Base-by-base conservation (phyloP, 2,888 invertebrate genomes). In the Scaptodrosophila latifasciaeformis region DNA sequence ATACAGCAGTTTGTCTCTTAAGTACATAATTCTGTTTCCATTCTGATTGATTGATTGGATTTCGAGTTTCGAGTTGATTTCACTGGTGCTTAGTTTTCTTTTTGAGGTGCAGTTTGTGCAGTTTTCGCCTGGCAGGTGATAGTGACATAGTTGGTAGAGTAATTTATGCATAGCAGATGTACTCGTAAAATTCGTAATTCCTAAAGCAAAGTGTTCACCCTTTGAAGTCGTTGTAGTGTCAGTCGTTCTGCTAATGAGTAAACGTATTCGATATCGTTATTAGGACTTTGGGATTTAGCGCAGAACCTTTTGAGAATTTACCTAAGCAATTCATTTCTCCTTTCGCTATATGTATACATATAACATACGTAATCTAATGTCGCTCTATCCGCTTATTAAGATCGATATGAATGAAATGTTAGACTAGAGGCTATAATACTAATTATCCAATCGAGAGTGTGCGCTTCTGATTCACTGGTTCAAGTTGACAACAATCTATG, bases 351-450 rank as follows among this genome's bases (percentile, higher is more conserved):
- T 52, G 13, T 21, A 5, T 44, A 27, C 39, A 34, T 62, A 48
- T 63, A 31, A 54, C 54, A 51, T 58, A 53, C 58, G 49, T 15
- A 56, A 60, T 68, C 49, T 12, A 30, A 34, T 34, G 13, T 34
- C 34, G 15, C 12, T n/a, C 17, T 10, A 37, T 17, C 52, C 48
- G 64, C 48, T 60, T 60, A 63, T 55, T 56, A 49, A 55, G 78
- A 66, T 78, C 72, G 72, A 72, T 72, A 72, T 72, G 72, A 79
- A 76, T 79, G 70, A 77, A 77, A 65, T 54, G 59, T 74, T 77
- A 62, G 72, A 72, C 72, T 72, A 72, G 72, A 77, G 56, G 72
- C 77, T 72, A 72, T 50, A 62, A 58, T 75, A 56, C 60, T 63
- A 74, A 13, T 37, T 17, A 13, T 37, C 7, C 37, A 37, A 37